Percentiles rank a stretch among this genome's conserved stretches.
Conservation (phyloP, 2,888 invertebrate genomes). For the Cryptocheilus praepositus region DNA sequence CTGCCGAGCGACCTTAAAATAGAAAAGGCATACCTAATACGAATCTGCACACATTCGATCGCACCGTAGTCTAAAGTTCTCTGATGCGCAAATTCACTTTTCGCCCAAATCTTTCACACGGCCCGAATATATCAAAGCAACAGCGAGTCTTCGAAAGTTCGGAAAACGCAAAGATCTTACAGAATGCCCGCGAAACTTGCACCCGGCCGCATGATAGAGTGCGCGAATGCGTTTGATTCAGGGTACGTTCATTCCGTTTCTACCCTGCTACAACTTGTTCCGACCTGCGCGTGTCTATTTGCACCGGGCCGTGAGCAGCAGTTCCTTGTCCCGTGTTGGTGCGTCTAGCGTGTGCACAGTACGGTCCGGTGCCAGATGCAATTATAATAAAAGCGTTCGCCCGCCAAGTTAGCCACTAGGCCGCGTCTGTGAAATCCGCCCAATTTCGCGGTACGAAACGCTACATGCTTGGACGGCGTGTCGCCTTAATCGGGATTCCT, state of each 20-base stretch:
- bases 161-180: no score
- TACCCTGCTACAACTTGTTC: background rate
- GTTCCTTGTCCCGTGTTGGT: background rate
- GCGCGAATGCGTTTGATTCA: slow-evolving; percentile 3
- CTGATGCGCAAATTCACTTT: no score
- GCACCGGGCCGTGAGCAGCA: background rate
- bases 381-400: slow-evolving; percentile 24
- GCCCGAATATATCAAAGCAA: no score
- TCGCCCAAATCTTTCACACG: no score
- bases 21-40: no score
- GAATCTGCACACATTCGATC: no score
- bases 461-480: slow-evolving; percentile 15
- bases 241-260: slow-evolving; percentile 1
- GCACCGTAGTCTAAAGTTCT: no score
- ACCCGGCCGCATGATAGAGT: background rate
- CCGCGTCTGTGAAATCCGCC: slow-evolving; percentile 12
- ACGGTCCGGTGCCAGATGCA: slow-evolving; percentile 8
- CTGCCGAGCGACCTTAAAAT: no score
- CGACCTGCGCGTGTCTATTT: background rate
- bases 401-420: background rate
- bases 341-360: slow-evolving; percentile 7
- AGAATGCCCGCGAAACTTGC: background rate
- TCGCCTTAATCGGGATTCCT: slow-evolving; percentile 35
- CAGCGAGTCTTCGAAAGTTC: no score
- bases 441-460: slow-evolving; percentile 25